Evolutionary conservation across 2,888 invertebrate species (phyloP).

Genomic region (Tineola bisselliella): DNA sequence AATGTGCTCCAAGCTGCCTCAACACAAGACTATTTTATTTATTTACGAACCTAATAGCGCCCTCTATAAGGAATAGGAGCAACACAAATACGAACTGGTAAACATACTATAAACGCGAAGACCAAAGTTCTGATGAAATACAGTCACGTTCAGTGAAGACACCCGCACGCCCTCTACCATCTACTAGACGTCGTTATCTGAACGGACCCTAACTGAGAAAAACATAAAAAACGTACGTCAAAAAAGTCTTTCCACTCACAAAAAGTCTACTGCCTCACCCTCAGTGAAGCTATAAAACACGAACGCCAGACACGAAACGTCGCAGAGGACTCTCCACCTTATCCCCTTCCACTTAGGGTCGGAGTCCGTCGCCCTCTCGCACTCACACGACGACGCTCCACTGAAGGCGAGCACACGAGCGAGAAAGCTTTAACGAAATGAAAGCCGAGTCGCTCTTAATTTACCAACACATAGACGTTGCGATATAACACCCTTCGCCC

Average conservation of each 20-base stretch:
- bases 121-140: background rate
- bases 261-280: conserved; percentile 59
- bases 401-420: conserved; percentile 41
- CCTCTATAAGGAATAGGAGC: no score
- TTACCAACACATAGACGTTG: conserved; percentile 56
- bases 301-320: conserved; percentile 35
- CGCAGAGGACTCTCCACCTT: conserved; percentile 38
- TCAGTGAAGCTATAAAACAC: conserved; percentile 62
- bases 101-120: no score
- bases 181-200: conserved; percentile 62
- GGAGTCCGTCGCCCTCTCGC: conserved; percentile 18
- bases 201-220: conserved; percentile 63
- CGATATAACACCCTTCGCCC: conserved; percentile 33
- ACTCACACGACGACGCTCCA: conserved; percentile 5
- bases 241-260: conserved; percentile 66
- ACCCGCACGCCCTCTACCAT: conserved; percentile 28
- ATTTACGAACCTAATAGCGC: no score
- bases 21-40: no score
- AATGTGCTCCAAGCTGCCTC: no score
- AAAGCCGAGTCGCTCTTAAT: conserved; percentile 68
- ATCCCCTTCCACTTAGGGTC: conserved; percentile 32
- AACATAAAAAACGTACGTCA: conserved; percentile 67
- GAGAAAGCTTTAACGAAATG: conserved; percentile 66
- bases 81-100: no score
- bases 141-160: background rate